Base-by-base conservation (phyloP, 2,888 invertebrate species). In the Therioaphis trifolii region DNA sequence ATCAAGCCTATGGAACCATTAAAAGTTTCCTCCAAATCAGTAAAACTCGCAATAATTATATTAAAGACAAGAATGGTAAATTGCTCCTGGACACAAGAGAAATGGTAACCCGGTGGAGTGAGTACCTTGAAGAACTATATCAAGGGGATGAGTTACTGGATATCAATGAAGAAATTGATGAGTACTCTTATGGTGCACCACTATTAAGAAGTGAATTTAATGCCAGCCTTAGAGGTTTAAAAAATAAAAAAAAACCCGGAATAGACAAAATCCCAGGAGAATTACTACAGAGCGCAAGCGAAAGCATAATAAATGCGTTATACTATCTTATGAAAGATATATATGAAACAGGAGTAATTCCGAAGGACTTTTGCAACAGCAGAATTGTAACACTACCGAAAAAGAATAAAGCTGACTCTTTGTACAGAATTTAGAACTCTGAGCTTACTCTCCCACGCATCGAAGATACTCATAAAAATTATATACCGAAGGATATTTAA, bases 381-480 rank as follows among this genome's bases (percentile, higher is more conserved):
- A 58, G 58, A 58, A 58, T 58, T 58, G 58, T 58, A 58, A 58
- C 58, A 58, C 15, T 58, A 58, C 58, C 58, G 15, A 58, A 58
- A 58, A 58, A 58, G 58, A 58, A 58, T 58, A 58, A 58, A 55
- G 55, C 55, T 55, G 55, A 55, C 55, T 55, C 35, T 35, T n/a
- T 35, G 35, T 35, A 35, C 35, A 35, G 58, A 58, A 15, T 58
- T 58, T 58, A 21, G 58, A 58, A 58, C 58, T 58, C 58, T 58
- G 58, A 58, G 18, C 21, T 58, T 58, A 58, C 21, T 58, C 11
- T 21, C 58, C 58, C 58, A 58, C 18, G 58, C 58, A 3, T 58
- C 58, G n/a, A 58, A 58, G n/a, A 58, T 58, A 58, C 58, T 58
- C 21, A 58, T 58, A 58, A 58, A 58, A 58, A 58, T 58, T 58